Base-by-base conservation (phyloP, 2,888 invertebrate genomes). In the Allolobophora icterica region DNA sequence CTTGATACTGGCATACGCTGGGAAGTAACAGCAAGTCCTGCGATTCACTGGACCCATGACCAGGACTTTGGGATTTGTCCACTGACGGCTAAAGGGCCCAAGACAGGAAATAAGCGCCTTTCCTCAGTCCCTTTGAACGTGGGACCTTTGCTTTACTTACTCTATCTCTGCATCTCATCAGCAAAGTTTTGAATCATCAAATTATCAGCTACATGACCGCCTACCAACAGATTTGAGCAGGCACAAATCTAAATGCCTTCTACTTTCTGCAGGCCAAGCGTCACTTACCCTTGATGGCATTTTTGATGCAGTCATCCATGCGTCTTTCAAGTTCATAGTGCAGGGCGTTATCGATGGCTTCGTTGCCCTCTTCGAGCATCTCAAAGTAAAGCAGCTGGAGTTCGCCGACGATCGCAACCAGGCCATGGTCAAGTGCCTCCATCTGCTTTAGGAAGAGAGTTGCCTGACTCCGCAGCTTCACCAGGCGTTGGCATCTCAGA, bases 401-500 rank as follows among this genome's bases (percentile, higher is more conserved):
- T 19, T 93, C 92, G 17, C 92, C 92, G 0, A 94, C 93, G 13
- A 92, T 92, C 1, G 92, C 90, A 24, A 95, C 90, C 21, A 93
- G 92, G 4, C 95, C 95, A n/a, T 91, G 92, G 52, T 97, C 97
- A 8, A 98, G 95, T 11, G 98, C 96, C 92, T 96, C 96, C 90
- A 97, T 95, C 94, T 98, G 97, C 33, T 97, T 96, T 91, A 96
- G 95, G 0, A 98, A 96, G 52, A 97, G 94, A n/a, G 93, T 93
- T n/a, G 92, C 91, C 58, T 90, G 90, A 15, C 92, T 92, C 15
- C 91, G 90, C 13, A 92, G 91, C n/a, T 92, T 93, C 30, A 93
- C 90, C 71, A 95, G 94, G 30, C 94, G 94, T 91, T 96, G 95
- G 91, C 96, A 96, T 71, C 94, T 93, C 89, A 96, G 95, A 93